A percentile compares a stretch with the other conserved stretches of the same genome.
Conservation (phyloP, 2,888 invertebrate species). For the Odontomyia ornata region DNA sequence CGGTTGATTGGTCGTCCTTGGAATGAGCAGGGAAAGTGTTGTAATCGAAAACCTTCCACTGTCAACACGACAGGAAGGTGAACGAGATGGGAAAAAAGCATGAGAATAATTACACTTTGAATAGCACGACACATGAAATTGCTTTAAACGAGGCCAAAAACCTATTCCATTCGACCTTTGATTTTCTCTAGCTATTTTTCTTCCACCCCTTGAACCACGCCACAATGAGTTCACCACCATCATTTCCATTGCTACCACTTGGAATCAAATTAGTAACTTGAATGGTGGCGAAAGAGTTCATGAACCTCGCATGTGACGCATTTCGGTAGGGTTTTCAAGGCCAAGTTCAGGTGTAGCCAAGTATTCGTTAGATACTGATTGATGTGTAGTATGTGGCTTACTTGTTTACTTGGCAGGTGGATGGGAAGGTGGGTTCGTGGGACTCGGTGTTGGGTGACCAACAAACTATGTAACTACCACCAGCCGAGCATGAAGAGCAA, state of each 20-base stretch:
- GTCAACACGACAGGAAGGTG: not conserved
- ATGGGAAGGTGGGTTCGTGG: no score
- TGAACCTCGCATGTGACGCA: constrained; percentile 45
- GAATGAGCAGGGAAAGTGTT: constrained; percentile 18
- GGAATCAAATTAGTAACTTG: not conserved
- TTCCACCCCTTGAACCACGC: not conserved
- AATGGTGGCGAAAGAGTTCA: constrained; percentile 40
- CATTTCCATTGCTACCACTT: not conserved
- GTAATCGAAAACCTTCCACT: not conserved
- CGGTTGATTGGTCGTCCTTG: not conserved
- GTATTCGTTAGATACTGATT: not conserved
- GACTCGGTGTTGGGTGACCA: no score
- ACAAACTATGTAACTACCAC: no score
- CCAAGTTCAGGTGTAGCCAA: constrained; percentile 42
- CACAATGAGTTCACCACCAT: no score
- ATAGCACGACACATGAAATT: constrained; percentile 34
- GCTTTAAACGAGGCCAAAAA: constrained; percentile 29
- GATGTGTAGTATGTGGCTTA: no score
- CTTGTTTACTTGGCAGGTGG: no score
- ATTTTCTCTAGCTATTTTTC: not conserved
- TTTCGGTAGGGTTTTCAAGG: constrained; percentile 43
- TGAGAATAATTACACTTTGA: not conserved
- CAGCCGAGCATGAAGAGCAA: not conserved
- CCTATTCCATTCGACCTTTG: not conserved
- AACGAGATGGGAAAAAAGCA: not conserved